Evolutionary conservation across 2,113 vertebrate genomes (phyloP).

Genomic region (Ursus arctos): DNA sequence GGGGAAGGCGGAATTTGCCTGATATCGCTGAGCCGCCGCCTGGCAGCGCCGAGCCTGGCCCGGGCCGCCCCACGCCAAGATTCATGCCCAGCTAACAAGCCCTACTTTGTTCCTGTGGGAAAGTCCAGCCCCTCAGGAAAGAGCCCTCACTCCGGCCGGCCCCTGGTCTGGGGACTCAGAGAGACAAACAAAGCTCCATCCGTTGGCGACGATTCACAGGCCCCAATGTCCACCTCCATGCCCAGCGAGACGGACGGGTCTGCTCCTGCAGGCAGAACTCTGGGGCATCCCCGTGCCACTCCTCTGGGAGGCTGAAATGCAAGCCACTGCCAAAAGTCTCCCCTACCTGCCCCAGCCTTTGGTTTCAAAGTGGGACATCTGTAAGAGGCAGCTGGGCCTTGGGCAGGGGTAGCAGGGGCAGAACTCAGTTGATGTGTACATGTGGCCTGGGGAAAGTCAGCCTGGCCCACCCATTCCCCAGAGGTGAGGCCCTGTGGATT

Average conservation of each 20-base stretch:
- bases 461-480: constrained; percentile 87
- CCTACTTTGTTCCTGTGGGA: constrained; percentile 86
- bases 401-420: background rate
- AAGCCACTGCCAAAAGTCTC: background rate
- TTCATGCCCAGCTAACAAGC: constrained; percentile 82
- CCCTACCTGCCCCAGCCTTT: background rate
- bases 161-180: constrained; percentile 78
- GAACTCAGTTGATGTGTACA: constrained; percentile 81
- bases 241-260: background rate
- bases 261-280: background rate
- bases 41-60: constrained; percentile 75
- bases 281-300: accelerated
- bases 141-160: constrained; percentile 79
- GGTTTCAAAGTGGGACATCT: background rate
- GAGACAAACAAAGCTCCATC: constrained; percentile 78
- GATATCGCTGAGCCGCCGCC: constrained; percentile 70
- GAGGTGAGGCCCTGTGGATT: constrained; percentile 87
- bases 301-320: background rate
- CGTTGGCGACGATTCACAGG: constrained; percentile 76
- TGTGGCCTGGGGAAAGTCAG: constrained; percentile 85
- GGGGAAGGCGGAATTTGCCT: constrained; percentile 84
- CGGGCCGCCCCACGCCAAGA: constrained; percentile 75
- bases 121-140: constrained; percentile 86
- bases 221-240: constrained; percentile 57
- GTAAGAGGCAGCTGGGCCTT: constrained; percentile 52